Evolutionary conservation across 2,797 vertebrate species (phyloP).

Genomic region (Enteromius mattozi): DNA sequence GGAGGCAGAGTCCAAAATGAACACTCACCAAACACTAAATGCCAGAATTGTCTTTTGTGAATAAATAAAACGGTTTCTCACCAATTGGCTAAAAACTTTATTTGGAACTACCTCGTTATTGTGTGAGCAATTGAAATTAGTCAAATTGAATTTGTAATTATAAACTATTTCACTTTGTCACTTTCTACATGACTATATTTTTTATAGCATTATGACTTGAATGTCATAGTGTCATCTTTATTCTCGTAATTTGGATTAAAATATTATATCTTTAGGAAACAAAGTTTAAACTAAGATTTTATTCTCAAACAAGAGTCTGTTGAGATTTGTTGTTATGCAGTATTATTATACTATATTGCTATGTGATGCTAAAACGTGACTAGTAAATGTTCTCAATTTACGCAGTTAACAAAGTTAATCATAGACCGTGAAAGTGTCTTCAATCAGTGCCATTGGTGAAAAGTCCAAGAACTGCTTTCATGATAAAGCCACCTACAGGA

Average conservation of each 20-base stretch:
- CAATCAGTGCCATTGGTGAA: constrained; percentile 18
- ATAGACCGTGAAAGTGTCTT: constrained; percentile 4
- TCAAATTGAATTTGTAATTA: neutral
- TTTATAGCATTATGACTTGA: neutral
- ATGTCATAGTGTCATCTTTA: neutral
- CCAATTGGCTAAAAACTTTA: neutral
- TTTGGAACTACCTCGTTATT: neutral
- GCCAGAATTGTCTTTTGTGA: neutral
- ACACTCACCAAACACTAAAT: constrained; percentile 10
- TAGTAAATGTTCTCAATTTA: neutral
- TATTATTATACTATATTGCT: neutral
- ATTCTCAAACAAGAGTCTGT: neutral
- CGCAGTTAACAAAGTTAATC: neutral
- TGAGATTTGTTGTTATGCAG: neutral
- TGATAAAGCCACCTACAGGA: constrained; percentile 26
- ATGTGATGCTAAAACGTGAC: neutral
- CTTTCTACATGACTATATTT: neutral
- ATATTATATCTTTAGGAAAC: neutral
- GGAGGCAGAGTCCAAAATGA: constrained; percentile 22
- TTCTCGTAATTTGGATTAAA: neutral
- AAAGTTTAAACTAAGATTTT: neutral
- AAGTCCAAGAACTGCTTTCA: constrained; percentile 15
- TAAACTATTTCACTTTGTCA: neutral
- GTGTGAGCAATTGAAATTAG: neutral
- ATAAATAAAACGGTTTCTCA: constrained; percentile 2